Conservation (phyloP, 2,113 vertebrate species). For the Mionectes macconnelli region DNA sequence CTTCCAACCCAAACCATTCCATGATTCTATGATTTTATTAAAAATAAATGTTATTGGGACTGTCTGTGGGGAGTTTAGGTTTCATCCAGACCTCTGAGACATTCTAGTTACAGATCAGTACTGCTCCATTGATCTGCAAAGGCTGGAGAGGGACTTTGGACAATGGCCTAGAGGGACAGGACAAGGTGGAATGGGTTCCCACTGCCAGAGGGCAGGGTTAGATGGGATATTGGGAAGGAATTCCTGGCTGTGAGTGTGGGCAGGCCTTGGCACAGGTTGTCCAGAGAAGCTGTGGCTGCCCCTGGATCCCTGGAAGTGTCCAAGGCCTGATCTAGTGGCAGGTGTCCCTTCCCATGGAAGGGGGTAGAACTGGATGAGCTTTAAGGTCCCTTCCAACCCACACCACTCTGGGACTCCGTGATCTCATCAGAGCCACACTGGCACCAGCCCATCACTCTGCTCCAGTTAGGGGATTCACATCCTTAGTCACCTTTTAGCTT, state of each 20-base stretch:
- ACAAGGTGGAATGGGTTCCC: not conserved
- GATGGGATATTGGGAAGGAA: fast-evolving
- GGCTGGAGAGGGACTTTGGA: not conserved
- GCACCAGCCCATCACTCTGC: fast-evolving
- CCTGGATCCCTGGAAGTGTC: not conserved
- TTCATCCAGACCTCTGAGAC: not conserved
- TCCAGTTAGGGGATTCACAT: fast-evolving
- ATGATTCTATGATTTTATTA: not conserved
- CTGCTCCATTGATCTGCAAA: not conserved
- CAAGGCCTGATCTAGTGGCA: not conserved
- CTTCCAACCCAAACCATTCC: not conserved
- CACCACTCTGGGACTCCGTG: not conserved
- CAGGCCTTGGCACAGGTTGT: too few species aligned
- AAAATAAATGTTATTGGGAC: not conserved
- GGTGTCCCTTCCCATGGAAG: not conserved
- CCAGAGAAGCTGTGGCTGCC: too few species aligned
- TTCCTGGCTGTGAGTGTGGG: not conserved
- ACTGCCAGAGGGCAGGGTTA: not conserved
- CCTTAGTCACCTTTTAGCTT: not conserved
- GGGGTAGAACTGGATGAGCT: fast-evolving
- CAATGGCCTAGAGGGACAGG: not conserved
- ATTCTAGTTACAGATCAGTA: fast-evolving
- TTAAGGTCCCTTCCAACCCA: fast-evolving
- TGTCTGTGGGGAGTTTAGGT: not conserved
- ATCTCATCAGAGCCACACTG: fast-evolving